Evolutionary conservation across 1,140 invertebrate species (phyloP).

Genomic region (Vanessa atalanta): DNA sequence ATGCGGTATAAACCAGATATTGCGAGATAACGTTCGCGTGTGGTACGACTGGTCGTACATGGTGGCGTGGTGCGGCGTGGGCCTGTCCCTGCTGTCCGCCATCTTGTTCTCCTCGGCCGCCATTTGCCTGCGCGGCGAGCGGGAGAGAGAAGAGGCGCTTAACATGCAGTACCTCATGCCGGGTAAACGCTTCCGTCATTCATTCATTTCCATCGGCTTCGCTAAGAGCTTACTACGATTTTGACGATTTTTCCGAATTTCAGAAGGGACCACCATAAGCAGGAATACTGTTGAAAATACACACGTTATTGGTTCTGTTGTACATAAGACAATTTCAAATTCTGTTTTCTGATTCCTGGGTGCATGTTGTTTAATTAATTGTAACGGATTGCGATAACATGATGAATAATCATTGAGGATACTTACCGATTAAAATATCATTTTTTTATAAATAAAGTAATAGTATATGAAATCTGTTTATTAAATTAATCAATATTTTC

Average conservation of each 20-base stretch:
- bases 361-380: slow-evolving; percentile 40
- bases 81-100: slow-evolving; percentile 91
- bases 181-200: slow-evolving; percentile 82
- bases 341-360: slow-evolving; percentile 28
- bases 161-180: slow-evolving; percentile 99
- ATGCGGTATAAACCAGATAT: slow-evolving; percentile 85
- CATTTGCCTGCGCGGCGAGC: slow-evolving; percentile 94
- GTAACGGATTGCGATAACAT: slow-evolving; percentile 4
- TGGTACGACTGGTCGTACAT: slow-evolving; percentile 98
- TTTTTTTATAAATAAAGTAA: background rate
- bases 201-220: slow-evolving; percentile 4
- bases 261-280: background rate
- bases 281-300: slow-evolving; percentile 6
- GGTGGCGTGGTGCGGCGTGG: slow-evolving; percentile 96
- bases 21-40: slow-evolving; percentile 91
- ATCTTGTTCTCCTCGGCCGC: slow-evolving; percentile 95
- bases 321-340: slow-evolving; percentile 34
- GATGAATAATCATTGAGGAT: background rate
- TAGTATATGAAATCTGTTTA: too few relatives aligned
- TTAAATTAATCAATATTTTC: too few relatives aligned
- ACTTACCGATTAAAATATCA: background rate
- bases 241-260: background rate
- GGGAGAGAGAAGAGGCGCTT: slow-evolving; percentile 95
- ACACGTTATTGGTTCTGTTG: slow-evolving; percentile 27
- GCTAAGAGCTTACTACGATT: slow-evolving; percentile 13